Evolutionary conservation across 2,888 invertebrate genomes (phyloP).

Genomic region (Zhuqinia jingwanae): DNA sequence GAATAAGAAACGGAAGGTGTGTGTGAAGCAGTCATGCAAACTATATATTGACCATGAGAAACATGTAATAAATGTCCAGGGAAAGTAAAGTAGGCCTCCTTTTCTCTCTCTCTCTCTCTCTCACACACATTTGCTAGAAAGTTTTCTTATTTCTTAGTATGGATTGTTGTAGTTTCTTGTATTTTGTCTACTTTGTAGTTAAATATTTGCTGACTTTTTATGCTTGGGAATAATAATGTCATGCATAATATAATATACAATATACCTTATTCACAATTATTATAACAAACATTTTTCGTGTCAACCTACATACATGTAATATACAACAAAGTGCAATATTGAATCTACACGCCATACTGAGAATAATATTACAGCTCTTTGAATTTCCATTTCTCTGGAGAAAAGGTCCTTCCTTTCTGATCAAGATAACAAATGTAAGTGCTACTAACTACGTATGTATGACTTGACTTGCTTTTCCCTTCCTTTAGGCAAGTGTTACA

Average conservation of each 20-base stretch:
- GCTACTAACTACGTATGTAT: background rate
- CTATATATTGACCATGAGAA: constrained; percentile 53
- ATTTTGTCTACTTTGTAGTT: too few species aligned
- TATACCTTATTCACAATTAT: too few species aligned
- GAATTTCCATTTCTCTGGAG: background rate
- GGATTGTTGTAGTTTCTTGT: background rate
- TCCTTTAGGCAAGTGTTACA: constrained; percentile 3
- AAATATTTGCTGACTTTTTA: too few species aligned
- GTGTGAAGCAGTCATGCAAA: constrained; percentile 54
- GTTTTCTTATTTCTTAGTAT: background rate
- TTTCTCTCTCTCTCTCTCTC: background rate
- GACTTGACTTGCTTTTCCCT: constrained; percentile 30
- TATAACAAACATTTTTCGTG: background rate
- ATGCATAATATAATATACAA: background rate
- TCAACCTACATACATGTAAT: background rate
- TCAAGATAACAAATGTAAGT: constrained; percentile 53
- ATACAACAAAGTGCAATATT: background rate
- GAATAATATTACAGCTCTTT: background rate
- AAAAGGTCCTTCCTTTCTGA: constrained; percentile 29
- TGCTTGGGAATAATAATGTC: too few species aligned
- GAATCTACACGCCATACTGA: background rate
- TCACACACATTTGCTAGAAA: background rate
- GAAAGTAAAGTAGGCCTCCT: constrained; percentile 1
- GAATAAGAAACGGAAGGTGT: constrained; percentile 11
- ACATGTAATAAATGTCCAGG: background rate